Conservation (phyloP, 2,888 invertebrate genomes). For the Erannis defoliaria region DNA sequence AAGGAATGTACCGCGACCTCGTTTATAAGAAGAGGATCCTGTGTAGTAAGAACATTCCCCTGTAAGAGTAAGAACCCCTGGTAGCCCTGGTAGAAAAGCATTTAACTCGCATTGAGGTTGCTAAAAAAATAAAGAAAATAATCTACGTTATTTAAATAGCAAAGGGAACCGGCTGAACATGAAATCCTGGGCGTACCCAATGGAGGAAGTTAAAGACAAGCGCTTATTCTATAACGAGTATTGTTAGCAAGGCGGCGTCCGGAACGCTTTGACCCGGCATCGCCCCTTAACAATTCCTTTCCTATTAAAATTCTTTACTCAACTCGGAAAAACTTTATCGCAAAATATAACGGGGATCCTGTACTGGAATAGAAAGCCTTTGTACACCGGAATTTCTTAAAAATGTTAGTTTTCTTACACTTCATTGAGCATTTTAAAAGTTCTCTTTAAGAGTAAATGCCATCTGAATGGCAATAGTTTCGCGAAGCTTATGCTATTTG, state of each 20-base stretch:
- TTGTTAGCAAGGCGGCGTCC: slow-evolving; percentile 58
- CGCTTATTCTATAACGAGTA: slow-evolving; percentile 63
- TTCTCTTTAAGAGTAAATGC: not conserved
- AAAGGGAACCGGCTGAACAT: slow-evolving; percentile 61
- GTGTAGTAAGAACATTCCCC: no score
- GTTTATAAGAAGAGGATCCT: slow-evolving; percentile 41
- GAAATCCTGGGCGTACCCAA: slow-evolving; percentile 57
- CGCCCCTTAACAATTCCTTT: slow-evolving; percentile 70
- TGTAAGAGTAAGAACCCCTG: slow-evolving; percentile 15
- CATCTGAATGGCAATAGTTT: no score
- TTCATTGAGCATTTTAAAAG: not conserved
- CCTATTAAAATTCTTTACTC: slow-evolving; percentile 79
- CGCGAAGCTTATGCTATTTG: no score
- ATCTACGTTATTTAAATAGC: slow-evolving; percentile 62
- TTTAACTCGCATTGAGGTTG: slow-evolving; percentile 34
- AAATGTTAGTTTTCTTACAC: slow-evolving; percentile 12
- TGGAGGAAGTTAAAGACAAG: slow-evolving; percentile 59
- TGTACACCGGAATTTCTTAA: slow-evolving; percentile 21
- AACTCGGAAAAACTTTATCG: slow-evolving; percentile 68
- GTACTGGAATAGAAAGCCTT: slow-evolving; percentile 48
- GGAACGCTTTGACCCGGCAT: slow-evolving; percentile 73
- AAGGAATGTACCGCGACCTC: slow-evolving; percentile 22
- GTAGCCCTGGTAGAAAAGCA: slow-evolving; percentile 41
- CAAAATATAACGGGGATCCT: slow-evolving; percentile 53
- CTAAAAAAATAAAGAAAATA: slow-evolving; percentile 51